These are phyloP conservation scores for Masnerella sp. DNA, from an alignment of 2,888 invertebrate species.

Conservation along the genomic window DNA sequence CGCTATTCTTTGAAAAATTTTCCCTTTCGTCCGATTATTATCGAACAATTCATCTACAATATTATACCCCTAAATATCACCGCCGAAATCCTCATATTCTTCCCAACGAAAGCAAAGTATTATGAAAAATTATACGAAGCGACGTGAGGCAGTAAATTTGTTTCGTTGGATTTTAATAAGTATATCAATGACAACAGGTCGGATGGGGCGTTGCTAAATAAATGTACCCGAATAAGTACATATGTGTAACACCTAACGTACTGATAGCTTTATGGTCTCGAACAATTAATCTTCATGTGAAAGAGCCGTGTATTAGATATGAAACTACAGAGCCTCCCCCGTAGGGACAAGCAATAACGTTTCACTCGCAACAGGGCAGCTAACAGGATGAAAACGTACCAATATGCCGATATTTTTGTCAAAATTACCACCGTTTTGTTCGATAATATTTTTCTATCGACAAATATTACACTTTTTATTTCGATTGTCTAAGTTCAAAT, in stretches of 20 bases:
- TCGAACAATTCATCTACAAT: background rate
- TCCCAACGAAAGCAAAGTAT: constrained; percentile 1
- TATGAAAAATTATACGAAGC: constrained; percentile 7
- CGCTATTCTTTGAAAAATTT: too few relatives aligned
- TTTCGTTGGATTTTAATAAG: constrained; percentile 51
- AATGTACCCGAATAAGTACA: constrained; percentile 55
- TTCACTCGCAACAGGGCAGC: constrained; percentile 65
- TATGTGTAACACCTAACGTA: constrained; percentile 63
- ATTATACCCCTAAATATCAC: background rate
- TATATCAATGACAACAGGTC: constrained; percentile 57
- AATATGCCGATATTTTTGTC: constrained; percentile 43
- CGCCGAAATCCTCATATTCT: background rate
- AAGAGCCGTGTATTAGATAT: constrained; percentile 67
- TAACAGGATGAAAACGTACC: constrained; percentile 48
- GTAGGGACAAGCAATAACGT: constrained; percentile 71
- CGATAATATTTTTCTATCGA: too few relatives aligned
- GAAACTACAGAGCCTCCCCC: constrained; percentile 66
- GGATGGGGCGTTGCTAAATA: constrained; percentile 46
- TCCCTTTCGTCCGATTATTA: background rate
- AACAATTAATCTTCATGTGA: constrained; percentile 72
- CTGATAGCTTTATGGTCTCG: constrained; percentile 67
- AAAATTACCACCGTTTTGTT: too few relatives aligned
- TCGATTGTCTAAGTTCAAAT: too few relatives aligned
- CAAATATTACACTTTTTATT: too few relatives aligned
- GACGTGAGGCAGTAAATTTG: constrained; percentile 41